These are phyloP conservation scores for Calypte anna DNA, from an alignment of 2,113 vertebrate genomes.

Conservation along the genomic window DNA sequence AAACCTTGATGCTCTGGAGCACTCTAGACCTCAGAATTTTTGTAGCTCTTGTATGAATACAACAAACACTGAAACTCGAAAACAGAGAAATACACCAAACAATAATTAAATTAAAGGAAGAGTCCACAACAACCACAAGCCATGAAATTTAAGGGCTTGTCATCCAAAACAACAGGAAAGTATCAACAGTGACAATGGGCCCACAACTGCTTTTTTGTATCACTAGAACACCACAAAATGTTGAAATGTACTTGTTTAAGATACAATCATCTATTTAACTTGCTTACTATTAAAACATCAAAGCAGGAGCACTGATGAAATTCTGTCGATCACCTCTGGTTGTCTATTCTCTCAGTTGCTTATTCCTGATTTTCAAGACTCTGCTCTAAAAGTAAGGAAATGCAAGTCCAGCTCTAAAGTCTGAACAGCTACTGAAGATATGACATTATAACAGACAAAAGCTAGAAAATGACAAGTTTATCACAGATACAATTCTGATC, in stretches of 20 bases:
- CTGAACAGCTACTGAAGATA: not conserved
- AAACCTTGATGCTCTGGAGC: not conserved
- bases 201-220: not conserved
- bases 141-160: not conserved
- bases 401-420: not conserved
- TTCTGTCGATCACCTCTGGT: not conserved
- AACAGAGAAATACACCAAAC: not conserved
- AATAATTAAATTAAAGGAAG: not conserved
- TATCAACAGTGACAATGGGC: not conserved
- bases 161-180: not conserved
- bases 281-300: not conserved
- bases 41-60: not conserved
- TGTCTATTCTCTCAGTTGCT: not conserved
- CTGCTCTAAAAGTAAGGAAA: not conserved
- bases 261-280: not conserved
- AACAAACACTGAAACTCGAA: not conserved
- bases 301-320: not conserved
- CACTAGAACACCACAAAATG: not conserved
- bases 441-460: not conserved
- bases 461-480: not conserved
- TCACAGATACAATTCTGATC: not conserved
- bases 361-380: not conserved
- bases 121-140: not conserved
- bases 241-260: not conserved
- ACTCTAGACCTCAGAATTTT: not conserved